phyloP scores from a whole-genome alignment of 2,113 vertebrate genomes.

The Casuarius casuarius region DNA sequence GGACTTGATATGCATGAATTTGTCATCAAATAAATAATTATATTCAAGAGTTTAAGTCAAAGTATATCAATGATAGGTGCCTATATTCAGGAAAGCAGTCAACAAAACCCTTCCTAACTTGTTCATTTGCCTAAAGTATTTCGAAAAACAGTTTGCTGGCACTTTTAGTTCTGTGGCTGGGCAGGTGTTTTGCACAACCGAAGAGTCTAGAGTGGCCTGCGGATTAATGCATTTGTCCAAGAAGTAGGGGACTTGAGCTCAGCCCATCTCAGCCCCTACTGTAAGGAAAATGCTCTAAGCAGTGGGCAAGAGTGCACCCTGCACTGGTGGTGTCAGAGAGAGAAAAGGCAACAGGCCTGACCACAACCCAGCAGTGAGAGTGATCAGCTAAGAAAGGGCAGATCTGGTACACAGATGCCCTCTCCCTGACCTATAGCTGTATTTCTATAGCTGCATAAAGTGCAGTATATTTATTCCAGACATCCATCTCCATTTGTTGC shows the following conservation, averaged over 20 bases:
- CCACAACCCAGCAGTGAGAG: not conserved
- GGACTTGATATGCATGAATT: not conserved
- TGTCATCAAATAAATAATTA: not conserved
- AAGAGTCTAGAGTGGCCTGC: not conserved
- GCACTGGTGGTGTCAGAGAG: fast-evolving
- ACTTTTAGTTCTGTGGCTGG: not conserved
- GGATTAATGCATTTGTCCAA: not conserved
- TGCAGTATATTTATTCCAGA: not conserved
- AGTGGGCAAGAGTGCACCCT: not conserved
- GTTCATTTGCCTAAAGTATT: not conserved
- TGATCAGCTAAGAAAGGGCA: not conserved
- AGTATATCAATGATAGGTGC: not conserved
- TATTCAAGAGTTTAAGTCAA: not conserved
- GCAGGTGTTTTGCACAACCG: not conserved
- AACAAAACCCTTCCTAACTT: not conserved
- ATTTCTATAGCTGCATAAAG: not conserved
- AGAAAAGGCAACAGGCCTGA: not conserved
- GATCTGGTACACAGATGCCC: not conserved
- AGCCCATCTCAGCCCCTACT: not conserved
- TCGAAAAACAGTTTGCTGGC: not conserved
- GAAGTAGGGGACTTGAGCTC: not conserved
- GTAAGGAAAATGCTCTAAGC: not conserved
- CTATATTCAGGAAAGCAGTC: not conserved
- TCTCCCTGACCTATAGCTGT: not conserved
- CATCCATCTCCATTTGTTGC: not conserved